Evolutionary conservation across 2,797 vertebrate species (phyloP).

Genomic region (Arnoldichthys spilopterus): DNA sequence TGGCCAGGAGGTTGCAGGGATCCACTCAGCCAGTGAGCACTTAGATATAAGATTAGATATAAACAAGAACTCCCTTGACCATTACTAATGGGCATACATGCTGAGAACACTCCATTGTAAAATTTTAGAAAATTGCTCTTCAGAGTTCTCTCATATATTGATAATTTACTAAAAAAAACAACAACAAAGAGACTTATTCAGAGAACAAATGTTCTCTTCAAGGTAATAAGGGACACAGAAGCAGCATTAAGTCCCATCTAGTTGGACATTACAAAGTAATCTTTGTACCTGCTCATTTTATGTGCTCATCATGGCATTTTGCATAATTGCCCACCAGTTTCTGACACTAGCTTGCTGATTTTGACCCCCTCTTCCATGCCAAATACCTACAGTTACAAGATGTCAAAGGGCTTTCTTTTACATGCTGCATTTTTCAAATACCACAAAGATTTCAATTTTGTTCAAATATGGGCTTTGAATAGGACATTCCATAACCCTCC

Average conservation of each 20-base stretch:
- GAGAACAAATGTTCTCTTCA: conserved; percentile 51
- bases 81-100: conserved; percentile 17
- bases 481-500: too few species aligned
- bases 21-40: background rate
- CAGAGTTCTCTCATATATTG: conserved; percentile 15
- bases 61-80: conserved; percentile 15
- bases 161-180: conserved; percentile 21
- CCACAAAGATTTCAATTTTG: too few species aligned
- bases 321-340: too few species aligned
- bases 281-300: conserved; percentile 19
- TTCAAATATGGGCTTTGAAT: too few species aligned
- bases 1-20: background rate
- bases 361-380: too few species aligned
- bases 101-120: conserved; percentile 31
- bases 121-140: conserved; percentile 48
- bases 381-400: too few species aligned
- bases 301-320: too few species aligned
- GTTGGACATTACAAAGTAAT: conserved; percentile 35
- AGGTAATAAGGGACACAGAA: conserved; percentile 32
- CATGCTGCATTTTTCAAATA: too few species aligned
- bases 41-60: too few species aligned
- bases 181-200: conserved; percentile 34
- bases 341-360: too few species aligned
- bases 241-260: conserved; percentile 11
- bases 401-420: too few species aligned